Evolutionary conservation across 2,113 vertebrate species (phyloP).

Genomic region (Microcebus lehilahytsara): DNA sequence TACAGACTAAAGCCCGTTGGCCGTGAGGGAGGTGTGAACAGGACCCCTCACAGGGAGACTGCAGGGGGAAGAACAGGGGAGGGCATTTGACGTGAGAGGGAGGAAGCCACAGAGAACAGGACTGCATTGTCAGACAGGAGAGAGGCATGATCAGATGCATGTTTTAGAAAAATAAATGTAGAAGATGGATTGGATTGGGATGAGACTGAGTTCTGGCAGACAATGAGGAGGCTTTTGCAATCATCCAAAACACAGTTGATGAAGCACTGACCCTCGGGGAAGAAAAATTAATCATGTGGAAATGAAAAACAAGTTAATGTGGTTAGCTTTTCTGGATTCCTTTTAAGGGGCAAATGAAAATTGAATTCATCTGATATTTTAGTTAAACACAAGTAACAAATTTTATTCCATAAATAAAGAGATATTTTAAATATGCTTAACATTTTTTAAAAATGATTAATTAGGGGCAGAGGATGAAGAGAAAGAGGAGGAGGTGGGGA

Average conservation of each 20-base stretch:
- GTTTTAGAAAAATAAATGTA: slow-evolving; percentile 10
- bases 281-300: slow-evolving; percentile 29
- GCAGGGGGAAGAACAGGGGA: not conserved
- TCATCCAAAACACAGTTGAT: not conserved
- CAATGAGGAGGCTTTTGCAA: slow-evolving; percentile 1
- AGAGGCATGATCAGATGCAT: not conserved
- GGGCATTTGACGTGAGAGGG: too few species aligned
- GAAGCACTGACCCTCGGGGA: not conserved
- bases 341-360: slow-evolving; percentile 38
- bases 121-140: not conserved
- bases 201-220: not conserved
- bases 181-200: not conserved
- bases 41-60: not conserved
- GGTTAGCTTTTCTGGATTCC: slow-evolving; percentile 9
- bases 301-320: slow-evolving; percentile 46
- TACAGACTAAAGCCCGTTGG: not conserved
- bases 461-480: not conserved
- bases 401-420: slow-evolving; percentile 25
- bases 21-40: rapidly evolving
- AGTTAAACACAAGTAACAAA: slow-evolving; percentile 42
- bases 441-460: not conserved
- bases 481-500: not conserved
- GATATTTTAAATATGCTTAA: not conserved
- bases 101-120: not conserved
- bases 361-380: not conserved